Evolutionary conservation across 2,888 invertebrate species (phyloP).

Genomic region (Tupiocoris notatus): DNA sequence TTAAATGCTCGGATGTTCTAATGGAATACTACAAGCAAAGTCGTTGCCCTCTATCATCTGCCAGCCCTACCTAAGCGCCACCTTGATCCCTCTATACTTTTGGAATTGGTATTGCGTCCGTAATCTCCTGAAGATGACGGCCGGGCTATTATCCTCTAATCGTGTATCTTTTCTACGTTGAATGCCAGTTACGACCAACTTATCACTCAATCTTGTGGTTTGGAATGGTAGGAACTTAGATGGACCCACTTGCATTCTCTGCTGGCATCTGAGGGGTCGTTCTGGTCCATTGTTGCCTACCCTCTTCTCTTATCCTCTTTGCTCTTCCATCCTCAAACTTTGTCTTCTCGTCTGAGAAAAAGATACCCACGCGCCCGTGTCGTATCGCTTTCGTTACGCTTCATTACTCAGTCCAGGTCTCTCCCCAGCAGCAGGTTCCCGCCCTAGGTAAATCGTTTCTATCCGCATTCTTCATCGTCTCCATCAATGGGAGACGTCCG

Average conservation of each 20-base stretch:
- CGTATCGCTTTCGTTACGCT: constrained; percentile 21
- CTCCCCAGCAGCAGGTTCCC: not conserved
- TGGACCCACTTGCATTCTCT: not conserved
- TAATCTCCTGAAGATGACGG: not conserved
- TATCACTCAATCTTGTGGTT: not conserved
- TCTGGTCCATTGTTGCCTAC: not conserved
- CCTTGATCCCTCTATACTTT: not conserved
- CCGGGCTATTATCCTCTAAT: not conserved
- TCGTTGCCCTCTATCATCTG: too few species aligned
- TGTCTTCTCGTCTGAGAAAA: not conserved
- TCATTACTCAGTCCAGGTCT: constrained; percentile 5
- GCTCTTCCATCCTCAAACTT: not conserved
- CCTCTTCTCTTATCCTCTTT: not conserved
- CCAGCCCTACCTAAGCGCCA: not conserved
- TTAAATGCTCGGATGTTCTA: too few species aligned
- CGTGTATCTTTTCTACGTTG: not conserved
- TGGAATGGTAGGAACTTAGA: not conserved
- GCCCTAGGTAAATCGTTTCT: constrained; percentile 13
- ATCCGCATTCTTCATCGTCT: not conserved
- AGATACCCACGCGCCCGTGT: constrained; percentile 23
- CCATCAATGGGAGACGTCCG: not conserved
- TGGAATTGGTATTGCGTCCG: not conserved
- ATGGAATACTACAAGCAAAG: too few species aligned
- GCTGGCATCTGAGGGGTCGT: not conserved
- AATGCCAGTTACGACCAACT: not conserved